Evolutionary conservation across 1,140 invertebrate species (phyloP), one percentile per base, ranked within the genome.

Genomic region (Ips nitidus): DNA sequence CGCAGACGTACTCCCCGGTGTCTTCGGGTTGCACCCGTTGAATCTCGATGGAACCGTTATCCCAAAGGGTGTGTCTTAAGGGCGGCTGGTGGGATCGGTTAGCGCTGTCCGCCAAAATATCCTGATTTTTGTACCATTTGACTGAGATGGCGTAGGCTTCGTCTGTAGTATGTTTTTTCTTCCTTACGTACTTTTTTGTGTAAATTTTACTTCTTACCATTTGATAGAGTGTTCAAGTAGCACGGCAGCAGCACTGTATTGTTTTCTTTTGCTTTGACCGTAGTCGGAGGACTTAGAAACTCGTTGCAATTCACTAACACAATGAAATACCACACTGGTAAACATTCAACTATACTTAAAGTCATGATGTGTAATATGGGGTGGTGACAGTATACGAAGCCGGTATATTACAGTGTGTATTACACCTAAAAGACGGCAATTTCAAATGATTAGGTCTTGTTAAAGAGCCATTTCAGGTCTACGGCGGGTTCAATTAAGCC

Each of bases 171-270:
- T 22, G 22, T 22, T 22, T 22, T 22, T 22, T 22, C 22, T 41
- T 65, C 1, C 50, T 60, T 8, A 58, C 6, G 8, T 57, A 36
- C 63, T 57, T 39, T n/a, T n/a, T n/a, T 5, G 7, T 3, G 41
- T 36, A 22, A 55, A 5, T 41, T 8, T 22, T 4, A 41, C 6
- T 7, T 59, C 6, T 59, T 72, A 78, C 79, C 77, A 81, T 83
- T 81, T 82, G 85, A 85, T 38, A 82, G 71, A 71, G 84, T 83
- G 53, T 86, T 82, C 55, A 87, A 81, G 77, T 89, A 87, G 78
- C 91, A 93, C 0, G 91, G 91, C 60, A 93, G 76, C 38, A 90
- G 73, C 1, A 92, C 89, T 0, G 87, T 90, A 64, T 91, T 87
- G 77, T 91, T 91, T 78, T 91, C 88, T 61, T 84, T 86, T 3